Base-by-base conservation (phyloP, 2,113 vertebrate species). In the Calonectris borealis region DNA sequence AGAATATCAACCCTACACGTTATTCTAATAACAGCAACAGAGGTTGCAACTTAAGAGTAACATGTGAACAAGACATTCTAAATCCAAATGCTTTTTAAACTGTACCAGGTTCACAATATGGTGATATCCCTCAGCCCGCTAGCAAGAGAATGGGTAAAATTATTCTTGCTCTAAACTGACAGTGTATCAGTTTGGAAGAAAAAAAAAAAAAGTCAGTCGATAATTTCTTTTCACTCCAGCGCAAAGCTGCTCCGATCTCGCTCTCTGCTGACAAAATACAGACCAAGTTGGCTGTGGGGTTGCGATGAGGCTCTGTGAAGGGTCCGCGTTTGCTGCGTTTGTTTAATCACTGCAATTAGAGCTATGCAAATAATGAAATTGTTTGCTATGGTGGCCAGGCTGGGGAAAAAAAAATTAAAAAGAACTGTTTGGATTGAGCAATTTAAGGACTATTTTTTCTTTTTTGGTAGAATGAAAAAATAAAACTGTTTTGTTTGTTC, bases 281-380 rank as follows among this genome's bases (percentile, higher is more conserved):
- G 97, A 89, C 65, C 71, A 83, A 96, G 86, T 65, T 87, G 86
- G 91, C 83, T 87, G 83, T 46, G 69, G 91, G 86, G 88, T 29
- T 94, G 76, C 17, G 27, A 87, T 76, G 97, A 95, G 91, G 96
- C 93, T 94, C 93, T 87, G 73, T 7, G 3, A 94, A 95, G 89
- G 94, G 95, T 77, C 10, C 1, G 70, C 36, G 1, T 94, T 93
- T 21, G 81, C 93, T 87, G 86, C 84, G 94, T 94, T 94, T 96
- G 88, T 93, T 96, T 93, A 94, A 95, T 96, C 93, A 65, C 75
- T 83, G 81, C 94, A 96, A 97, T 96, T 96, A 97, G 88, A 90
- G 46, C 82, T 80, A 95, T 11, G 62, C 94, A 97, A 97, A 97
- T 95, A 94, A 90, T 51, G 87, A 90, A 93, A 94, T 75, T 92